These are phyloP conservation scores for Epizoanthus fatuus DNA, from an alignment of 92 coral and sea anemone species.

Conservation along the genomic window DNA sequence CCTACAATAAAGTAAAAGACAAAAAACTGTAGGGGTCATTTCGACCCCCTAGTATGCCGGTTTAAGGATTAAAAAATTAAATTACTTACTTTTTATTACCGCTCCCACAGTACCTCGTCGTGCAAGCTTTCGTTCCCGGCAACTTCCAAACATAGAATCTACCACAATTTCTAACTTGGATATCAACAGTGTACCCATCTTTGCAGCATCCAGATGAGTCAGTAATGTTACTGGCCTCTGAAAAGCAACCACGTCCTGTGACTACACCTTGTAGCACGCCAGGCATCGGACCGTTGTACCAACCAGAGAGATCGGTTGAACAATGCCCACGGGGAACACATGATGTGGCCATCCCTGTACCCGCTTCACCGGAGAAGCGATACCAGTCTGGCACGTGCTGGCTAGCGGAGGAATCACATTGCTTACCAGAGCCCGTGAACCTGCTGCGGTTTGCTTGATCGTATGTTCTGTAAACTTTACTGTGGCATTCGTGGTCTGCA, in stretches of 20 bases:
- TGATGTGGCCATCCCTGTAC: conserved; percentile 3
- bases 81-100: background rate
- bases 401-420: conserved; percentile 1
- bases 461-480: conserved; percentile 28
- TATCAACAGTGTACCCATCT: background rate
- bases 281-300: conserved; percentile 5
- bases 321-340: conserved; percentile 24
- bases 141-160: conserved; percentile 28
- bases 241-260: conserved; percentile 21
- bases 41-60: no score
- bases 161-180: conserved; percentile 31
- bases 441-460: conserved; percentile 24
- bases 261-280: conserved; percentile 8
- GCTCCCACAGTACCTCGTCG: background rate
- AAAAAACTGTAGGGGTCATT: no score
- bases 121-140: conserved; percentile 11
- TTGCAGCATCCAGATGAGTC: conserved; percentile 4
- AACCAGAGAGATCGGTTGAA: conserved; percentile 7
- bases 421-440: conserved; percentile 8
- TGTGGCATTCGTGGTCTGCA: conserved; percentile 30
- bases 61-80: no score
- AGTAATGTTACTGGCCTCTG: background rate
- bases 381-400: conserved; percentile 18
- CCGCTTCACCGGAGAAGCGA: conserved; percentile 6
- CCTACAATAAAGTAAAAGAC: no score